Evolutionary conservation across 1,140 invertebrate species (phyloP), one percentile per base, ranked within the genome.

Genomic region (Portunus trituberculatus): DNA sequence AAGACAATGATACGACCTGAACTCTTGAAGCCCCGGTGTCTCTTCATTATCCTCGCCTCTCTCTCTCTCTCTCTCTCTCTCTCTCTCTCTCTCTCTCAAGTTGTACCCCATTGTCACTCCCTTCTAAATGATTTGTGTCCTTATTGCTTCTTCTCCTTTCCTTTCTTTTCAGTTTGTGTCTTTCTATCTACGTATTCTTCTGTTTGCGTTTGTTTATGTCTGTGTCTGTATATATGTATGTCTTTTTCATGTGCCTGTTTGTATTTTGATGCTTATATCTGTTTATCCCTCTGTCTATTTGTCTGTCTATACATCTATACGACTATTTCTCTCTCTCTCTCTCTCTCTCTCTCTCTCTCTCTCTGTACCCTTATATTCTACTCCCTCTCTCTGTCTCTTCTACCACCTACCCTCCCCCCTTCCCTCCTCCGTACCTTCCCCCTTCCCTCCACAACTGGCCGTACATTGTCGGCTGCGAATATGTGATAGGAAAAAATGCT

Each of bases 391-490:
- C 45, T 28, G 6, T 32, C 16, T 93, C 29, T 20, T 28, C 29
- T n/a, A 45, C 31, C 82, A 12, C 32, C 20, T 52, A 10, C 14
- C 20, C 29, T 48, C 46, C 32, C 25, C 25, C 39, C 31, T 32
- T 7, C 8, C 10, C 25, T 20, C 25, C 52, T 91, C 90, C 4
- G 28, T 91, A 28, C 52, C 45, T 31, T 28, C 39, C 48, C 0
- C 0, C 31, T 0, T 32, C 45, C 32, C 82, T 52, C 39, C 92
- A 45, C 84, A 87, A 76, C 82, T 46, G 82, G 45, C 92, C 32
- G 48, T 52, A 48, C 82, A 93, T 93, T 86, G 92, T 93, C 45
- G 28, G 39, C 92, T n/a, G n/a, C 76, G 45, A 86, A 32, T 59
- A 87, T 84, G 83, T 52, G 28, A 46, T 31, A 84, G 29, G 46